Base-by-base conservation (phyloP, 2,113 vertebrate genomes). In the Cynopterus brachyotis region DNA sequence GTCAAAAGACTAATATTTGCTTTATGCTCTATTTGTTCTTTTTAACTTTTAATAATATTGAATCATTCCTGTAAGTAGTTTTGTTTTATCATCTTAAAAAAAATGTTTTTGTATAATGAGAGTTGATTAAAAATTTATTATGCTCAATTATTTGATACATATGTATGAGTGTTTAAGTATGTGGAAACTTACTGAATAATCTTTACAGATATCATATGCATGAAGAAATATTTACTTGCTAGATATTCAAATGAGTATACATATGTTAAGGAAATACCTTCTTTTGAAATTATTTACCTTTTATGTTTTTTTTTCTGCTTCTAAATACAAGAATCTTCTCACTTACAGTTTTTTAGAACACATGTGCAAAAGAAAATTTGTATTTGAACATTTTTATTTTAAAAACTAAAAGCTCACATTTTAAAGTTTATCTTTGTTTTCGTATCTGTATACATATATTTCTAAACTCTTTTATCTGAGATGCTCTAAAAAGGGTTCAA, bases 401-500 rank as follows among this genome's bases (percentile, higher is more conserved):
- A 90, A 93, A 93, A 92, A 16, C 37, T 92, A 32, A 96, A 95
- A 91, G 26, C 50, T 91, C 55, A 50, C 24, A 42, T 87, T 86
- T 92, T 67, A 69, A 79, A 95, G 84, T 55, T 24, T 53, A 40
- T 91, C 40, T 86, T 86, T 95, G n/a, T 85, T n/a, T 91, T 78
- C 19, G n/a, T 89, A 8, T 76, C 47, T 95, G 30, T 59, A 9
- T 95, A 37, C 15, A 9, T 10, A 13, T 84, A 92, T 93, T 95
- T 88, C 62, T 62, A 90, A 81, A 84, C 11, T 92, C 45, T 78
- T 59, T 94, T 88, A 75, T 97, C 22, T 9, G 92, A 73, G 87
- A 64, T 97, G 62, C 97, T 98, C 96, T 96, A 64, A 91, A 72
- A 12, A 92, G 73, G 30, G 95, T 96, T 95, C 80, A 97, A 91